These are phyloP conservation scores for Tiaroga cobitis DNA, from an alignment of 2,797 vertebrate species.

Conservation along the genomic window DNA sequence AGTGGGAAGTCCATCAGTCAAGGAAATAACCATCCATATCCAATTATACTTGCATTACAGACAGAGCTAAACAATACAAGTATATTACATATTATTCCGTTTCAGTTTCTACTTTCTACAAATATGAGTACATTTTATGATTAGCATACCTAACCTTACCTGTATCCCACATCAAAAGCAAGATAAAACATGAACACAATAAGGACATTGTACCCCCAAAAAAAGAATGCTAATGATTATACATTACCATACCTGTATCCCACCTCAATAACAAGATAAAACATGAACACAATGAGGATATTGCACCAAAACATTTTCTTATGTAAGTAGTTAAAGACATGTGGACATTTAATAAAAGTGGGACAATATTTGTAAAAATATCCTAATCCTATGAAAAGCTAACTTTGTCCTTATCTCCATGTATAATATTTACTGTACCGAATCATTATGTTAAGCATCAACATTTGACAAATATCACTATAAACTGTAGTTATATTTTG, in stretches of 20 bases:
- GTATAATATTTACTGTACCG: background rate
- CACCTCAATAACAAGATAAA: background rate
- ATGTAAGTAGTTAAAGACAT: background rate
- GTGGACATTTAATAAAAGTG: background rate
- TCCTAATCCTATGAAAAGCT: background rate
- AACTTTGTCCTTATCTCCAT: background rate
- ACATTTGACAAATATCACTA: background rate
- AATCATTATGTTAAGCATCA: too few species aligned
- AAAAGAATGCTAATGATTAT: too few species aligned
- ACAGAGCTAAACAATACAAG: background rate
- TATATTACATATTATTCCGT: background rate
- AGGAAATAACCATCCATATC: background rate
- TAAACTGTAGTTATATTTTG: background rate
- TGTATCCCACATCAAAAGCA: background rate
- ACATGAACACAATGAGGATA: background rate
- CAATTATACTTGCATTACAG: background rate
- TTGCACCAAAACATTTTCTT: background rate
- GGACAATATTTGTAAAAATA: background rate
- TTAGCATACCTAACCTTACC: background rate
- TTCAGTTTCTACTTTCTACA: background rate
- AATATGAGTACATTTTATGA: background rate
- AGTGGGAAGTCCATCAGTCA: constrained; percentile 15
- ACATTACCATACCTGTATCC: too few species aligned
- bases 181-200: background rate
- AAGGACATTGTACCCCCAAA: too few species aligned